phyloP scores from a whole-genome alignment of 2,888 invertebrate genomes.

The Drosophila nr. fundita region DNA sequence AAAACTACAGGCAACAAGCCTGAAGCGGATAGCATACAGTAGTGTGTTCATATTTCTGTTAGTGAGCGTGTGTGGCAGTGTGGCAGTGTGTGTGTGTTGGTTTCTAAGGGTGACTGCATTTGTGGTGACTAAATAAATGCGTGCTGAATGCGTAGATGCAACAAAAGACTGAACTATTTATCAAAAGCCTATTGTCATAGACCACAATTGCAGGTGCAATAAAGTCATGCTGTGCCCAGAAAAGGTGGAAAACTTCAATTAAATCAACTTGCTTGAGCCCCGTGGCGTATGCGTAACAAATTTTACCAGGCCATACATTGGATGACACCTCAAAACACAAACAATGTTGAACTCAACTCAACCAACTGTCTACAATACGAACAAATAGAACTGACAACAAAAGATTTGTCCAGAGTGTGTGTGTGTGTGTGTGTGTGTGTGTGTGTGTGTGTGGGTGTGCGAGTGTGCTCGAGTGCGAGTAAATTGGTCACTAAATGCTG shows the following conservation, averaged over 20 bases:
- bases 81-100: not conserved
- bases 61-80: not conserved
- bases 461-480: not conserved
- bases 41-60: not conserved
- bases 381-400: constrained; percentile 22
- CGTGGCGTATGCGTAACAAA: constrained; percentile 21
- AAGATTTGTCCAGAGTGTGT: constrained; percentile 15
- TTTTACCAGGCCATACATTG: constrained; percentile 17
- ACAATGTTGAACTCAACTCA: constrained; percentile 3
- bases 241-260: constrained; percentile 40
- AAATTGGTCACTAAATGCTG: constrained; percentile 12
- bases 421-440: not conserved
- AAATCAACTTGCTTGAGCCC: constrained; percentile 36
- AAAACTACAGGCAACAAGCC: constrained; percentile 14
- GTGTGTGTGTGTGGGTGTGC: not conserved
- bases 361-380: constrained; percentile 6
- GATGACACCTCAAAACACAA: constrained; percentile 15
- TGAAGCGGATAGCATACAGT: constrained; percentile 25
- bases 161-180: constrained; percentile 37
- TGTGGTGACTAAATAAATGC: constrained; percentile 20
- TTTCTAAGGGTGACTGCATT: constrained; percentile 13
- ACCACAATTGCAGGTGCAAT: constrained; percentile 32
- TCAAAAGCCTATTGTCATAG: constrained; percentile 47
- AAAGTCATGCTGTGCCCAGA: constrained; percentile 8
- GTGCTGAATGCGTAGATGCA: constrained; percentile 19